Evolutionary conservation across 2,113 vertebrate genomes (phyloP).

Genomic region (Lepisosteus osseus): DNA sequence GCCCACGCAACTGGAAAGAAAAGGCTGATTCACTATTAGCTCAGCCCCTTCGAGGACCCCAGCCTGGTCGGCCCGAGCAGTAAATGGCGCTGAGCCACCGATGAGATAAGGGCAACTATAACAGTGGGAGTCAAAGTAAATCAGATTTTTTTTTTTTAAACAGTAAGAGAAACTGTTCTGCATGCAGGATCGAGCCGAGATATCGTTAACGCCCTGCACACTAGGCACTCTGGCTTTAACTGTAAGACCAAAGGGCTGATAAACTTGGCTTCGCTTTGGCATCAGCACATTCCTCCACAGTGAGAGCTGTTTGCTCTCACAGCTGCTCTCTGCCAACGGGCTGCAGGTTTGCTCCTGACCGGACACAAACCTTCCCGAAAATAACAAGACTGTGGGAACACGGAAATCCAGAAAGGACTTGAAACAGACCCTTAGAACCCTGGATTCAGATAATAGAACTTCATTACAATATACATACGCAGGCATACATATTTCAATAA

Average conservation of each 20-base stretch:
- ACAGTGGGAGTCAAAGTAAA: slow-evolving; percentile 56
- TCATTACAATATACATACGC: too few species aligned
- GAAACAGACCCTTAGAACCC: too few species aligned
- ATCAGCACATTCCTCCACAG: slow-evolving; percentile 10
- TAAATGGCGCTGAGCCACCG: slow-evolving; percentile 40
- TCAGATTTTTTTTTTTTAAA: slow-evolving; percentile 19
- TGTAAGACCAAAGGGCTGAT: not conserved
- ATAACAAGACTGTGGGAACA: too few species aligned
- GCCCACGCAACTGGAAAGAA: not conserved
- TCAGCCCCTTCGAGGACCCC: not conserved
- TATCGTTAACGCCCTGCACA: not conserved
- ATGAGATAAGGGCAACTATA: slow-evolving; percentile 42
- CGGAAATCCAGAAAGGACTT: too few species aligned
- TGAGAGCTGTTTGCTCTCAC: not conserved
- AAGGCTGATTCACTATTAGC: slow-evolving; percentile 8
- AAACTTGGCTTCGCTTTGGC: not conserved
- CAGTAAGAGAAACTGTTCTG: slow-evolving; percentile 32
- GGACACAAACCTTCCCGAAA: too few species aligned
- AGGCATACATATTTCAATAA: too few species aligned
- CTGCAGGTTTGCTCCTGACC: too few species aligned
- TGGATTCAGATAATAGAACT: too few species aligned
- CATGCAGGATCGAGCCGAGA: not conserved
- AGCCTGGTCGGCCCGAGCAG: slow-evolving; percentile 35
- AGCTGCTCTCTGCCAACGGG: too few species aligned
- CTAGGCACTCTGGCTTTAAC: not conserved